Evolutionary conservation across 2,888 invertebrate genomes (phyloP), one percentile per base, ranked within the genome.

Genomic region (Phortica magna): DNA sequence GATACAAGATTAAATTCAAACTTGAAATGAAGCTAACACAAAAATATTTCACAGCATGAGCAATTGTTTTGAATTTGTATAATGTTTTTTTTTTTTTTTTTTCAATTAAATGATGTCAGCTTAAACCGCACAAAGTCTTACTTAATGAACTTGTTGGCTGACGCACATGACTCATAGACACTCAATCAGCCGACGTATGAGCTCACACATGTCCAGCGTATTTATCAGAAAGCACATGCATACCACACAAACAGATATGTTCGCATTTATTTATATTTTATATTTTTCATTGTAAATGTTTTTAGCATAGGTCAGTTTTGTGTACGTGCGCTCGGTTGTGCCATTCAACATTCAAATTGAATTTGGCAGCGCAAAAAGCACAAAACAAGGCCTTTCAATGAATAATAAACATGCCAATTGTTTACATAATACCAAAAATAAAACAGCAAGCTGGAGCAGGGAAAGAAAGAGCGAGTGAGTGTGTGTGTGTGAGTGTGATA

Each of bases 221-320:
- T 22, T 17, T 59, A 59, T 59, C 17, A 17, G 3, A 10, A n/a
- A n/a, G 19, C 10, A 61, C 22, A 61, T 9, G 10, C 10, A 61
- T 61, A 12, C 22, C 22, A 22, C 22, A 22, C 3, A 59, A 17
- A 61, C 17, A 61, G 7, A 61, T 19, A 17, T 59, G 59, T 17
- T 43, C 43, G 3, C 14, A 48, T 48, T 48, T 61, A 22, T 61
- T 9, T 31, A 61, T 22, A 22, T 19, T 22, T 61, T 61, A 59
- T 59, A 22, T 22, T 5, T 12, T 41, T 7, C 41, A n/a, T 17
- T n/a, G n/a, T n/a, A 10, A 48, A 17, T 19, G 12, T 68, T 42
- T 68, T 68, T 68, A 68, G 19, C 68, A 68, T 68, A 68, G 68
- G 68, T 68, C 68, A 68, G 68, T 68, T 42, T 68, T 61, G 17